Evolutionary conservation across 2,113 vertebrate species (phyloP).

Genomic region (Hyaena hyaena): DNA sequence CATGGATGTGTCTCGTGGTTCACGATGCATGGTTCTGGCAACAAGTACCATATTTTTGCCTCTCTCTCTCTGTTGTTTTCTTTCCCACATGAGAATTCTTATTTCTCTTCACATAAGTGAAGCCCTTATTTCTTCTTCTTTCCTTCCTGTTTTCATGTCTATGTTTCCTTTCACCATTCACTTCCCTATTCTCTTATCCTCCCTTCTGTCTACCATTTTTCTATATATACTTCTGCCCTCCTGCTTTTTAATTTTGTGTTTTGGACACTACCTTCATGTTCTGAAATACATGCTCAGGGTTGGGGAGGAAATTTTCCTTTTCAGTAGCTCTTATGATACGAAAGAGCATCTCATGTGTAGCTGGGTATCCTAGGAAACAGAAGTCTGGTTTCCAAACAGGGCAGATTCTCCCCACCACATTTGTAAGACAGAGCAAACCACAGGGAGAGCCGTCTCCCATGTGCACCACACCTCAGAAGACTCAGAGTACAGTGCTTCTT

Average conservation of each 20-base stretch:
- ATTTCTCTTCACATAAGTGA: not conserved
- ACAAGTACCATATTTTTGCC: not conserved
- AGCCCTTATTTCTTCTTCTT: not conserved
- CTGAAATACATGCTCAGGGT: not conserved
- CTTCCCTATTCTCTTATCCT: not conserved
- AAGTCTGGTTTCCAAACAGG: conserved; percentile 72
- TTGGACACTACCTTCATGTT: not conserved
- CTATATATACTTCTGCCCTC: not conserved
- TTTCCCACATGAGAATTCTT: not conserved
- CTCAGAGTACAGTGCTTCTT: conserved; percentile 60
- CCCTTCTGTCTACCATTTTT: not conserved
- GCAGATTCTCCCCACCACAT: conserved; percentile 65
- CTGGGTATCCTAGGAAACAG: conserved; percentile 85
- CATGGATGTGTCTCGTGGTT: fast-evolving
- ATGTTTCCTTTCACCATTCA: not conserved
- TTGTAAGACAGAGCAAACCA: conserved; percentile 62
- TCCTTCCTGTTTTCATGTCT: not conserved
- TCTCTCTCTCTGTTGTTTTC: not conserved
- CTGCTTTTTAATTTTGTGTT: not conserved
- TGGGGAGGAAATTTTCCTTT: conserved; percentile 53
- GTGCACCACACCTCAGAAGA: conserved; percentile 58
- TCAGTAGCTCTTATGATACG: conserved; percentile 32
- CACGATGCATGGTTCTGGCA: fast-evolving
- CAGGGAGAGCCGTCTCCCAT: conserved; percentile 55
- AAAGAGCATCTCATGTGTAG: conserved; percentile 60